phyloP scores from a whole-genome alignment of 2,888 invertebrate species.

The Plebejus argus region DNA sequence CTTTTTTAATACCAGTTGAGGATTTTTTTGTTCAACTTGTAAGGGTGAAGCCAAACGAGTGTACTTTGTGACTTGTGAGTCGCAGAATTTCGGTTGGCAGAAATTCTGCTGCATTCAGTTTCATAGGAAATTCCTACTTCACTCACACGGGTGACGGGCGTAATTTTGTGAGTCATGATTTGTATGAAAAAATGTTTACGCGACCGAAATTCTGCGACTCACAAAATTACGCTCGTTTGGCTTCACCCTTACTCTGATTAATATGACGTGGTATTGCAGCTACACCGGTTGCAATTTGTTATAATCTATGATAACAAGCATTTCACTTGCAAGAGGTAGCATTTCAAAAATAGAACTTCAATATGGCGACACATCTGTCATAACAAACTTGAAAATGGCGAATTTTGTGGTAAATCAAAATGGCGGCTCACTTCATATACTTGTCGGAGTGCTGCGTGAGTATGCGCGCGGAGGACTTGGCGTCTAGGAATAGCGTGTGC shows the following conservation, averaged over 20 bases:
- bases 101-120: no score
- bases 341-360: not conserved
- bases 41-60: no score
- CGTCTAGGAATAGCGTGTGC: constrained; percentile 94
- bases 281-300: not conserved
- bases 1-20: no score
- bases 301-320: not conserved
- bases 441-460: constrained; percentile 94
- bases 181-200: no score
- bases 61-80: no score
- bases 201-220: no score
- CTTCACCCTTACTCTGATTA: not conserved
- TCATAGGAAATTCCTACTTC: no score
- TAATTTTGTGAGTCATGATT: no score
- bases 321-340: not conserved
- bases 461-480: constrained; percentile 96
- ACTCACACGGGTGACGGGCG: no score
- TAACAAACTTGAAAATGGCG: not conserved
- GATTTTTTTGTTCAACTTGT: not conserved
- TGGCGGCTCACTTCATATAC: constrained; percentile 88
- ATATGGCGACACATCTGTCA: not conserved
- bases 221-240: no score
- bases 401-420: not conserved
- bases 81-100: no score
- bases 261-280: not conserved